A percentile compares a stretch with the other conserved stretches of the same genome.
These are phyloP conservation scores for Adineta ricciae DNA, from an alignment of 2,888 invertebrate genomes.

Conservation along the genomic window DNA sequence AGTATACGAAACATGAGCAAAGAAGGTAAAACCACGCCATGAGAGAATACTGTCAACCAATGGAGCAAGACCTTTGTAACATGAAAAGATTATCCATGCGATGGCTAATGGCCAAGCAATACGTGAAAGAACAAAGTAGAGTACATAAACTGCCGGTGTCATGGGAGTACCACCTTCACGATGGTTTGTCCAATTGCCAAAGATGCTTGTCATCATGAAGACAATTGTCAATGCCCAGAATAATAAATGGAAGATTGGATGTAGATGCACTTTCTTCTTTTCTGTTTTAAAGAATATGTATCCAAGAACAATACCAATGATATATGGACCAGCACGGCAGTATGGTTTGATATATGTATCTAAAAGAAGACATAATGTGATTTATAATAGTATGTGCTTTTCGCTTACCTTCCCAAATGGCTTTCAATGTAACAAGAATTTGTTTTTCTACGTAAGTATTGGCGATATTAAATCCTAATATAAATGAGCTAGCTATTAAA, in stretches of 20 bases:
- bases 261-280: background rate
- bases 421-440: background rate
- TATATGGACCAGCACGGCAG: slow-evolving; percentile 29
- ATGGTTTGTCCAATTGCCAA: slow-evolving; percentile 30
- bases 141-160: slow-evolving; percentile 25
- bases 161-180: slow-evolving; percentile 17
- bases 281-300: slow-evolving; percentile 29
- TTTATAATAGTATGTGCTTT: background rate
- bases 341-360: slow-evolving; percentile 33
- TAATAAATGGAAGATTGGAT: background rate
- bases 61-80: slow-evolving; percentile 29
- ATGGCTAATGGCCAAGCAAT: slow-evolving; percentile 30
- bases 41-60: slow-evolving; percentile 28
- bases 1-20: slow-evolving; percentile 24
- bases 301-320: slow-evolving; percentile 31
- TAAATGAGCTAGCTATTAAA: background rate
- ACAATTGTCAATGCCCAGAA: slow-evolving; percentile 25
- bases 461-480: background rate
- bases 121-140: slow-evolving; percentile 28
- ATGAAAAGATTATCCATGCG: slow-evolving; percentile 28
- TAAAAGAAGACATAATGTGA: background rate
- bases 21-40: slow-evolving; percentile 21
- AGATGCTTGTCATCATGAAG: slow-evolving; percentile 20
- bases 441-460: background rate
- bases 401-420: slow-evolving; percentile 1